phyloP scores from a whole-genome alignment of 2,888 invertebrate species.

The Melieria omissa region DNA sequence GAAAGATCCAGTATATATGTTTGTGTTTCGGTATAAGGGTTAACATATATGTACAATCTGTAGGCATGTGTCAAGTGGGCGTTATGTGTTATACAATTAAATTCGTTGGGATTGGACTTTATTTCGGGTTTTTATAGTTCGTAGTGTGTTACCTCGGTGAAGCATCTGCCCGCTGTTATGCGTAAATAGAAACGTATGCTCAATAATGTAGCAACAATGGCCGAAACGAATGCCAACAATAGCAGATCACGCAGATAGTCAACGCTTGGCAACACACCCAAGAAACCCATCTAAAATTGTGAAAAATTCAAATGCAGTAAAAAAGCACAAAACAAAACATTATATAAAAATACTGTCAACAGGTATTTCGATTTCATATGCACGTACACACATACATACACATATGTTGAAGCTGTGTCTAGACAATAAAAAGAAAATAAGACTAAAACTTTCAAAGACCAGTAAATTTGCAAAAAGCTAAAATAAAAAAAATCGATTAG shows the following conservation, averaged over 20 bases:
- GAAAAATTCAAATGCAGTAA: neutral
- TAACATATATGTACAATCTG: too few relatives aligned
- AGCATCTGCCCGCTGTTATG: constrained; percentile 61
- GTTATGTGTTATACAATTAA: too few relatives aligned
- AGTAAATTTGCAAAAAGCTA: neutral
- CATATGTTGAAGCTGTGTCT: neutral
- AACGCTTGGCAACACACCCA: constrained; percentile 55
- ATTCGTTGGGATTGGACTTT: too few relatives aligned
- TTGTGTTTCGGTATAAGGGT: too few relatives aligned
- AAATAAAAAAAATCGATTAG: too few relatives aligned
- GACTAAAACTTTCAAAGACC: neutral
- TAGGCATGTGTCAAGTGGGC: too few relatives aligned
- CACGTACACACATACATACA: neutral
- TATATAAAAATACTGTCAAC: neutral
- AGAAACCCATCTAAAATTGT: constrained; percentile 59
- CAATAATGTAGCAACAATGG: constrained; percentile 57
- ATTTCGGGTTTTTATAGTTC: too few relatives aligned
- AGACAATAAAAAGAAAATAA: neutral
- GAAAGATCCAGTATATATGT: too few relatives aligned
- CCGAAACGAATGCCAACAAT: constrained; percentile 54
- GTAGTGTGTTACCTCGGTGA: constrained; percentile 56
- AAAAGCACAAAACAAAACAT: neutral
- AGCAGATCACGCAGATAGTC: constrained; percentile 56
- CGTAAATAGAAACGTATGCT: constrained; percentile 63
- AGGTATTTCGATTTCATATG: neutral